phyloP scores from a whole-genome alignment of 2,113 vertebrate genomes.

The Pelvicachromis taeniatus region DNA sequence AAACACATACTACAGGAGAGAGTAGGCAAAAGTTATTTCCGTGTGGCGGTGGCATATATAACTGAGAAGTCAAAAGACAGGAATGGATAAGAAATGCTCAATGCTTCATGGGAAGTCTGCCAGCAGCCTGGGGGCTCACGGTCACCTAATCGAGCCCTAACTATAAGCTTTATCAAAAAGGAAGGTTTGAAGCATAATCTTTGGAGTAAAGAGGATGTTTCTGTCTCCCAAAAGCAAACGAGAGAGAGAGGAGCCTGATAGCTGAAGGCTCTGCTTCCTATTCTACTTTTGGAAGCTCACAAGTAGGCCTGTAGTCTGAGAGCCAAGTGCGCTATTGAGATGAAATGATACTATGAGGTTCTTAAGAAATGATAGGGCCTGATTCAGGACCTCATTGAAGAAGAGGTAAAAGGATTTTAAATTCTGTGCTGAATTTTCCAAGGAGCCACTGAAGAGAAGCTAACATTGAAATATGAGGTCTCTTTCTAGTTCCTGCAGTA shows the following conservation, averaged over 20 bases:
- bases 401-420: background rate
- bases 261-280: background rate
- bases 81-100: background rate
- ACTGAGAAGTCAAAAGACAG: background rate
- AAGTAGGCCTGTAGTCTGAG: background rate
- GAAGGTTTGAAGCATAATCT: background rate
- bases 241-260: background rate
- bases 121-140: background rate
- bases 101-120: background rate
- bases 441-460: background rate
- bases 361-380: background rate
- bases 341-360: background rate
- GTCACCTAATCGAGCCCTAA: background rate
- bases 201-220: background rate
- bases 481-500: background rate
- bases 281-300: background rate
- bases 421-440: background rate
- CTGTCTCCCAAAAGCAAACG: background rate
- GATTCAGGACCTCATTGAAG: background rate
- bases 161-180: background rate
- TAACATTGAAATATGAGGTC: background rate
- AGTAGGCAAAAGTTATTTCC: background rate
- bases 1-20: background rate
- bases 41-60: background rate
- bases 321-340: background rate